Conservation (phyloP, 2,888 invertebrate species). For the Morpho achilles region DNA sequence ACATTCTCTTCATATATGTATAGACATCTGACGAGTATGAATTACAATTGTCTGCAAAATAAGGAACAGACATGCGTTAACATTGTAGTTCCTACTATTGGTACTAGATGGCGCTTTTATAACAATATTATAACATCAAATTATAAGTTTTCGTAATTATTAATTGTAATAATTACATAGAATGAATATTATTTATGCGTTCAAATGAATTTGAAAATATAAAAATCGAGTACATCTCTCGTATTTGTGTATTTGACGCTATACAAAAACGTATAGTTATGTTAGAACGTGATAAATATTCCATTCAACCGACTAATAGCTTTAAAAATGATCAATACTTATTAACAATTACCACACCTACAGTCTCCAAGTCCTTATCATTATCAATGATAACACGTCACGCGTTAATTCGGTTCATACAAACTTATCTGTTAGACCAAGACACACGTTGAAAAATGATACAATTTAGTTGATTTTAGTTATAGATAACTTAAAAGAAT, state of each 20-base stretch:
- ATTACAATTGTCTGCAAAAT: neutral
- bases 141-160: neutral
- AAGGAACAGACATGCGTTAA: neutral
- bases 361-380: slow-evolving; percentile 29
- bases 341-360: slow-evolving; percentile 19
- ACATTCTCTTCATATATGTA: neutral
- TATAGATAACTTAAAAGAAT: neutral
- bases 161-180: too few relatives aligned
- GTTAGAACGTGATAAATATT: too few relatives aligned
- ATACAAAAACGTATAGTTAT: neutral
- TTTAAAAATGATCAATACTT: slow-evolving; percentile 10
- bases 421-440: slow-evolving; percentile 45
- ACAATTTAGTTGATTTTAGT: neutral
- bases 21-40: neutral
- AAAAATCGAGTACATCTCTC: too few relatives aligned
- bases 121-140: neutral
- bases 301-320: too few relatives aligned
- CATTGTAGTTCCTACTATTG: neutral
- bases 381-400: slow-evolving; percentile 65
- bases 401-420: slow-evolving; percentile 56
- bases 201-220: too few relatives aligned
- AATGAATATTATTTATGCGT: too few relatives aligned
- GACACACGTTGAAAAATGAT: slow-evolving; percentile 40
- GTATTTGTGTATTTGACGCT: neutral
- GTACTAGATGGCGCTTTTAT: slow-evolving; percentile 7